These are phyloP conservation scores for Limosa lapponica DNA, from an alignment of 2,797 vertebrate genomes.

Conservation along the genomic window DNA sequence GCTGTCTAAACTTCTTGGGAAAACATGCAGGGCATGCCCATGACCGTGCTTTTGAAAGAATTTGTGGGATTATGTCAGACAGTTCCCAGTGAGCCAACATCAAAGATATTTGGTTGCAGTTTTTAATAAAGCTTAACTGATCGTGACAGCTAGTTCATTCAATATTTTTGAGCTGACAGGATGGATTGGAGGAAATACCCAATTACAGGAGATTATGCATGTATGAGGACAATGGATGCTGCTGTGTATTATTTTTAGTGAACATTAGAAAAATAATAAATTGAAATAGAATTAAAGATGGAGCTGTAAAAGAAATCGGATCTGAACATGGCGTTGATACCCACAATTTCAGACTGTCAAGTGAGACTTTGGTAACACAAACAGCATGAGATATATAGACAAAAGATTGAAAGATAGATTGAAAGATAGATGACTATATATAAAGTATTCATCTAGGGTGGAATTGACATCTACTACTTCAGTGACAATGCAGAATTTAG, in stretches of 20 bases:
- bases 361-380: not conserved
- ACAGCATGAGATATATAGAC: not conserved
- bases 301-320: not conserved
- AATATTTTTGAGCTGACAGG: conserved; percentile 5
- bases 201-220: not conserved
- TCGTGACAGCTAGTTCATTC: conserved; percentile 34
- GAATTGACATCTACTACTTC: not conserved
- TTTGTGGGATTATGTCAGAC: conserved; percentile 54
- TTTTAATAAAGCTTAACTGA: conserved; percentile 31
- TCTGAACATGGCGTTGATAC: accelerated
- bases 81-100: conserved; percentile 33
- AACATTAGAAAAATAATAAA: not conserved
- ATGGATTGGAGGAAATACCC: not conserved
- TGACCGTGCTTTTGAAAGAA: not conserved
- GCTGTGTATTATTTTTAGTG: not conserved
- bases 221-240: not conserved
- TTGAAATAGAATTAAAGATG: not conserved
- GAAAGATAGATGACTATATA: not conserved
- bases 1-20: conserved; percentile 26
- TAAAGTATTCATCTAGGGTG: not conserved
- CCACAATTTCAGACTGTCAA: not conserved
- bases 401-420: not conserved
- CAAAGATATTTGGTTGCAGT: conserved; percentile 26
- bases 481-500: not conserved
- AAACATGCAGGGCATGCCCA: conserved; percentile 32